Base-by-base conservation (phyloP, 2,113 vertebrate species). In the Sylvietta virens region DNA sequence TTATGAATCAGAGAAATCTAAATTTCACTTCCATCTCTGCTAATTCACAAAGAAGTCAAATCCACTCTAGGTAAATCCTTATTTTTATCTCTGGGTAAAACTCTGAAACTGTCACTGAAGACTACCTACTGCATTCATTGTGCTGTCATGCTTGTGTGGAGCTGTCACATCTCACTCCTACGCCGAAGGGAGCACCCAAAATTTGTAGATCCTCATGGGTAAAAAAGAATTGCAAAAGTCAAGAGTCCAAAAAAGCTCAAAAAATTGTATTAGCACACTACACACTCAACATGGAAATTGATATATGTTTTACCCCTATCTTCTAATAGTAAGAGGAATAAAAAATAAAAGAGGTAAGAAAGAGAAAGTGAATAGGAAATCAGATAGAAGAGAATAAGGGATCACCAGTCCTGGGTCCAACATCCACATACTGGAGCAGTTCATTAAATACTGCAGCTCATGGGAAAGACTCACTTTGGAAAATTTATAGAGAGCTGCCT, bases 111-210 rank as follows among this genome's bases (percentile, higher is more conserved):
- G 1, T n/a, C 51, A 44, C 30, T 47, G 50, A 73, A 85, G 21
- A n/a, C 37, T 33, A 33, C 9, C 30, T 54, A 44, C 5, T 64
- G 7, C 20, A n/a, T 72, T 88, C 53, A 22, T 69, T 39, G 11
- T 37, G 8, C 6, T 50, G 31, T 45, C 21, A 45, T n/a, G 22
- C 6, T 81, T 51, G 10, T 50, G 57, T 44, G 30, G 11, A 69
- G 1, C 28, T 45, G 33, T 37, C 39, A 40, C 11, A 4, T 70
- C 48, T 40, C 30, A 40, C 11, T 48, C 21, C 9, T 22, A 4
- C 0, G 0, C 1, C 0, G 1, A 47, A 56, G 17, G 23, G 6
- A 71, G 14, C 9, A 56, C 20, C 35, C 20, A 35, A 45, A 54
- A 62, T 40, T 35, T 15, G 2, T 40, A 62, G 30, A 20, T 42